Conservation (phyloP, 2,888 invertebrate genomes). For the Nomada ruficornis region DNA sequence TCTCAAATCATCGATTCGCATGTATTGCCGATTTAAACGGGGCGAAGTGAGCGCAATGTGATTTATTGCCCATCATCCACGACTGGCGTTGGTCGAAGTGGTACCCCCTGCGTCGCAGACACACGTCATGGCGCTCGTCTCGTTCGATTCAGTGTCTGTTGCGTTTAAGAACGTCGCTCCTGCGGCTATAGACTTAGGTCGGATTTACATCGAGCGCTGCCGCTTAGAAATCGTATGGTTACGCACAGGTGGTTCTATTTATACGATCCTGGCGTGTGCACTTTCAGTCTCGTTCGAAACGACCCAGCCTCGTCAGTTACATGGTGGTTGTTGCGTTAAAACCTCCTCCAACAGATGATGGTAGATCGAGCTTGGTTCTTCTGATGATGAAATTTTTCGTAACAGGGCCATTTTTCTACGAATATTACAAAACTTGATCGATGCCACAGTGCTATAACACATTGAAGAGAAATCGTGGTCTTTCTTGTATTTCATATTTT, state of each 20-base stretch:
- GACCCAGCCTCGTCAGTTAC: constrained; percentile 17
- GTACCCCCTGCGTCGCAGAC: constrained; percentile 77
- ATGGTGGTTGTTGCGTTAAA: constrained; percentile 4
- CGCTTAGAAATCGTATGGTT: constrained; percentile 25
- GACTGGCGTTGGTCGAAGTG: constrained; percentile 60
- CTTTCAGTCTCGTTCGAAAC: constrained; percentile 37
- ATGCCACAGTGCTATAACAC: not conserved
- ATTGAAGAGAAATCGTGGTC: not conserved
- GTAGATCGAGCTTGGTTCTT: not conserved
- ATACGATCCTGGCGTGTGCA: constrained; percentile 18
- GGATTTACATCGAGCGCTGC: constrained; percentile 13
- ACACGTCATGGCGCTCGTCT: constrained; percentile 73
- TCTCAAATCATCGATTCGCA: too few relatives aligned
- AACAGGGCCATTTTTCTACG: not conserved
- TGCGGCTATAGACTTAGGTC: constrained; percentile 37
- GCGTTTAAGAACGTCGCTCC: constrained; percentile 58
- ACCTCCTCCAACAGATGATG: not conserved
- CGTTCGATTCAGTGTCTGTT: constrained; percentile 73
- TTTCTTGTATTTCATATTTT: too few relatives aligned
- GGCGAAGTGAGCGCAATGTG: constrained; percentile 64
- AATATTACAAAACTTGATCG: not conserved
- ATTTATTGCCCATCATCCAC: constrained; percentile 76
- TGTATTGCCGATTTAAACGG: constrained; percentile 45
- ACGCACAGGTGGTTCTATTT: constrained; percentile 38
- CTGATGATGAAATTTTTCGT: not conserved